These are phyloP conservation scores for Pollenia griseotomentosa DNA, from an alignment of 2,888 invertebrate species.

Conservation along the genomic window DNA sequence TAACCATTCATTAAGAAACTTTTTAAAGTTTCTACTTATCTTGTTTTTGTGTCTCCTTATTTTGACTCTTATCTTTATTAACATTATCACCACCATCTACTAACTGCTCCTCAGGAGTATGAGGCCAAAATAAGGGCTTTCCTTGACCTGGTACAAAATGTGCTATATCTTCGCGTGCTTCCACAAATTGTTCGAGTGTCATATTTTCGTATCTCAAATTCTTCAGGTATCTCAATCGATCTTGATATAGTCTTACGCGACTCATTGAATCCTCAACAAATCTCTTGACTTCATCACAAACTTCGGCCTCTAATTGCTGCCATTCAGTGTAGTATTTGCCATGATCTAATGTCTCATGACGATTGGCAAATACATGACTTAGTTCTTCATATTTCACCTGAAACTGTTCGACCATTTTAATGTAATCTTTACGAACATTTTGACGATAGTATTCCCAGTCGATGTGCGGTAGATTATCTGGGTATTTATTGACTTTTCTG, in stretches of 20 bases:
- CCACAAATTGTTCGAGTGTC: slow-evolving; percentile 86
- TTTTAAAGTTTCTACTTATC: not conserved
- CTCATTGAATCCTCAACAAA: slow-evolving; percentile 78
- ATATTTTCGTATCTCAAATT: slow-evolving; percentile 91
- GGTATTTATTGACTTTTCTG: slow-evolving; percentile 82
- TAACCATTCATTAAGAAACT: not conserved
- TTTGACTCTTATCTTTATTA: not conserved
- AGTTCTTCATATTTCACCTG: slow-evolving; percentile 89
- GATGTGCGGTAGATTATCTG: slow-evolving; percentile 90
- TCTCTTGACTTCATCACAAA: slow-evolving; percentile 77
- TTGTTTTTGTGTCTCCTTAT: not conserved
- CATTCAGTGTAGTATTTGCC: slow-evolving; percentile 84
- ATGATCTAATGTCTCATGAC: slow-evolving; percentile 75
- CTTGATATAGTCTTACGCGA: slow-evolving; percentile 84
- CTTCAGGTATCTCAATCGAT: slow-evolving; percentile 87
- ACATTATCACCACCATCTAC: not conserved
- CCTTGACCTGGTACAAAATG: slow-evolving; percentile 56
- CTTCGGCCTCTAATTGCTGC: slow-evolving; percentile 87
- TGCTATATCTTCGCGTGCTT: slow-evolving; percentile 46
- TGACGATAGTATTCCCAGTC: slow-evolving; percentile 92
- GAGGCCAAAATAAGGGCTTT: slow-evolving; percentile 64
- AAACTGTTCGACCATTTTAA: slow-evolving; percentile 93
- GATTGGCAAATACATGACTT: slow-evolving; percentile 75
- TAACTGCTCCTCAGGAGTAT: slow-evolving; percentile 40
- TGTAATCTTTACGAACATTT: slow-evolving; percentile 85